Base-by-base conservation (phyloP, 2,113 vertebrate genomes). In the Canis aureus region DNA sequence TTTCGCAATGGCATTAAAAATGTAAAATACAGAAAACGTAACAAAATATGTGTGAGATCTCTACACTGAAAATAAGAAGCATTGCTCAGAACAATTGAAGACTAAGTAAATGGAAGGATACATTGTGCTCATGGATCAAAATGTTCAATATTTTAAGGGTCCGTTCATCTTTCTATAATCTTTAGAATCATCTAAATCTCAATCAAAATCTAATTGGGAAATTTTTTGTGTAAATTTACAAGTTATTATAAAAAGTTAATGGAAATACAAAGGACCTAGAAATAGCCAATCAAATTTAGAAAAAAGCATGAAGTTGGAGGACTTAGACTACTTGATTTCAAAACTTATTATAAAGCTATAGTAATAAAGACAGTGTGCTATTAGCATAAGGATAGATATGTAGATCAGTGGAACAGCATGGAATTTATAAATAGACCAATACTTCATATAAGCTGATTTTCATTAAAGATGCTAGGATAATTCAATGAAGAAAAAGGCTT, bases 161-260 rank as follows among this genome's bases (percentile, higher is more conserved):
- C 9, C 86, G 3, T 53, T 90, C 22, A 78, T 55, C 79, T 92
- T 20, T 53, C 7, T 19, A 35, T 73, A 6, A 64, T 81, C 74
- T 84, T 74, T 59, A 67, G 60, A 76, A 64, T 89, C 1, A 85
- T 89, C 35, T 92, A 35, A 85, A 60, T 71, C 32, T 20, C 4
- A 71, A n/a, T 89, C n/a, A 23, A 93, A 95, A 9, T 93, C 12
- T 20, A 25, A 62, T 13, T 79, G 35, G 13, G 35, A 76, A 27
- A 55, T 67, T 43, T 43, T 67, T 43, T 69, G 25, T 73, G 60
- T n/a, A 90, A 94, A 90, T 32, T 71, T 17, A 64, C 10, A n/a
- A 43, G 12, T 85, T 53, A 87, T 79, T 84, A 76, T 95, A 85
- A 89, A 94, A 79, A 64, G 7, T 51, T 80, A 73, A 49, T 82